Conservation (phyloP, 1,140 invertebrate genomes). For the Drosophila mojavensis region DNA sequence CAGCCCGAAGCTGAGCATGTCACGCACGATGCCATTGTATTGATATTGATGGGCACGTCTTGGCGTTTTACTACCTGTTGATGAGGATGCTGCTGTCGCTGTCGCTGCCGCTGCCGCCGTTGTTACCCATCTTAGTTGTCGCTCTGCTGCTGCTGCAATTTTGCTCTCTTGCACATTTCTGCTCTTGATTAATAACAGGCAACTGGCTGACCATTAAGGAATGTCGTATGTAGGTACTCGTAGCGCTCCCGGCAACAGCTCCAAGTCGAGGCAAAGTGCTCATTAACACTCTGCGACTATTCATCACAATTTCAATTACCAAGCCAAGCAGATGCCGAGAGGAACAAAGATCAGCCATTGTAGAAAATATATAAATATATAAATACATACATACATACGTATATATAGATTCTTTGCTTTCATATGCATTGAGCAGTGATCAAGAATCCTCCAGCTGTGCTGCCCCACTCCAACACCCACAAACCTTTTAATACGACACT, state of each 20-base stretch:
- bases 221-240: constrained; percentile 14
- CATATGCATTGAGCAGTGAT: no score
- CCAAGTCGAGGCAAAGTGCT: constrained; percentile 43
- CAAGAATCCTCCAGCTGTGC: background rate
- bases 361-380: background rate
- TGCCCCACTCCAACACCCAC: constrained; percentile 1
- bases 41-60: constrained; percentile 70
- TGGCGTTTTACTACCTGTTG: constrained; percentile 81
- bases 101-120: constrained; percentile 25
- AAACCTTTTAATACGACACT: constrained; percentile 58
- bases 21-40: constrained; percentile 64
- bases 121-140: constrained; percentile 14
- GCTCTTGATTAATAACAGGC: constrained; percentile 67
- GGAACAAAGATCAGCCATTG: constrained; percentile 34
- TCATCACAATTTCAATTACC: constrained; percentile 59
- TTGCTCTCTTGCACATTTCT: constrained; percentile 11
- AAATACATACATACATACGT: no score
- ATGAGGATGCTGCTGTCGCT: constrained; percentile 56
- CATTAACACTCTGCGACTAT: constrained; percentile 71
- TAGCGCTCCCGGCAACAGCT: constrained; percentile 15
- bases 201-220: constrained; percentile 35
- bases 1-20: constrained; percentile 45
- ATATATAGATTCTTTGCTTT: no score
- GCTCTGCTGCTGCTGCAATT: constrained; percentile 39
- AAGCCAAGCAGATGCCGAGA: constrained; percentile 12